Evolutionary conservation across 1,140 invertebrate genomes (phyloP).

Genomic region (Chionoecetes opilio): DNA sequence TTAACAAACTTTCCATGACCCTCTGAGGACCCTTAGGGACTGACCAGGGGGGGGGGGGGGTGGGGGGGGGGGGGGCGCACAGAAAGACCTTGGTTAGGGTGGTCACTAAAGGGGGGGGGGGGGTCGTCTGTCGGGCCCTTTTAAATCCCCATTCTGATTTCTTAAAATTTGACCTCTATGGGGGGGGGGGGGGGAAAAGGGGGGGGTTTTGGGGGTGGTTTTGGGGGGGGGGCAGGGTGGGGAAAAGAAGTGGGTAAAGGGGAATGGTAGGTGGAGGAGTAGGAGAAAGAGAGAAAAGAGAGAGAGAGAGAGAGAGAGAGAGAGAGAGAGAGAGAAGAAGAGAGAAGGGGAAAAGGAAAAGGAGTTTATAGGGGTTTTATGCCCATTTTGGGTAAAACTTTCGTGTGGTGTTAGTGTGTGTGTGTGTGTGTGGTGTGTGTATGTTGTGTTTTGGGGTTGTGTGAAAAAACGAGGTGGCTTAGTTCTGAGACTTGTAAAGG

Average conservation of each 20-base stretch:
- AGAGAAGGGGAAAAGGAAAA: not conserved
- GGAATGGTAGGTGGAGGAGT: not conserved
- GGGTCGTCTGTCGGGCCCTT: no score
- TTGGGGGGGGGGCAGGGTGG: not conserved
- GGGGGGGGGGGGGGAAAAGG: no score
- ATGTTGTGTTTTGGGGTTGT: not conserved
- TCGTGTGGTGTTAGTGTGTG: not conserved
- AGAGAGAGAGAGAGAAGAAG: not conserved
- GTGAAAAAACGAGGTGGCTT: not conserved
- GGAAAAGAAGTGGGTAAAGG: no score
- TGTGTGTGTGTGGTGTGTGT: conserved; percentile 48
- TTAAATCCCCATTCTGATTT: no score
- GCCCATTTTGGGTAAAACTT: not conserved
- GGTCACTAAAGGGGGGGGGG: not conserved
- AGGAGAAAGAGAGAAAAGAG: not conserved
- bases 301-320: not conserved
- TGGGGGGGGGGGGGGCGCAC: no score
- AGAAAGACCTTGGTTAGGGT: not conserved
- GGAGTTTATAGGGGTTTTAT: not conserved
- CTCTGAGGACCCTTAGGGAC: not conserved
- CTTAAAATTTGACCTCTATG: no score
- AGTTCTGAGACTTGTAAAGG: no score
- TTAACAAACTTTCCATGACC: not conserved
- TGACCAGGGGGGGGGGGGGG: not conserved
- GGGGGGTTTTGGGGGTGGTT: not conserved